A percentile compares a stretch with the other conserved stretches of the same genome.
These are phyloP conservation scores for Rhinogobius similis DNA, from an alignment of 2,113 vertebrate genomes.

Conservation along the genomic window DNA sequence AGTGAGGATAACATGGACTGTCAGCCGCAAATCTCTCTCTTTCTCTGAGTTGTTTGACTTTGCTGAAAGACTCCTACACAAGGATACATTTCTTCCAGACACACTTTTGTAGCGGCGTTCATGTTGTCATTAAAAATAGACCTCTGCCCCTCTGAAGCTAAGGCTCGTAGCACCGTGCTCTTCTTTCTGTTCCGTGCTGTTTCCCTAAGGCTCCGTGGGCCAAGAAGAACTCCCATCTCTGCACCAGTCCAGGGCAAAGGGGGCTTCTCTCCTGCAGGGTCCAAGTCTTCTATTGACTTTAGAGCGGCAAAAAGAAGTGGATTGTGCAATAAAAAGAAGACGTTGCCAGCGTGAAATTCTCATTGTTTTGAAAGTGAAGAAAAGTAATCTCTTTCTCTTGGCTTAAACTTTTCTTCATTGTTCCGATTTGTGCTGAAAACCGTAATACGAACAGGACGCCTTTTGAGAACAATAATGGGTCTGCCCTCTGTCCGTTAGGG, in stretches of 20 bases:
- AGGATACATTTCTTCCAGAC: slow-evolving; percentile 56
- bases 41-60: slow-evolving; percentile 19
- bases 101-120: slow-evolving; percentile 47
- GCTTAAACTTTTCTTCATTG: background rate
- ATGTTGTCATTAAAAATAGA: slow-evolving; percentile 74
- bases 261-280: slow-evolving; percentile 36
- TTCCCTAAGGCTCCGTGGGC: slow-evolving; percentile 46
- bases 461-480: slow-evolving; percentile 23
- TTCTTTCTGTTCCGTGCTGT: slow-evolving; percentile 36
- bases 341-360: background rate
- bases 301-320: slow-evolving; percentile 32
- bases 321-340: slow-evolving; percentile 13
- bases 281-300: slow-evolving; percentile 51
- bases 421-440: slow-evolving; percentile 14
- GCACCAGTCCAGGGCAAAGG: slow-evolving; percentile 47
- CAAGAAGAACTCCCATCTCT: slow-evolving; percentile 39
- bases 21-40: slow-evolving; percentile 27
- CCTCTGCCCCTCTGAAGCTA: slow-evolving; percentile 58
- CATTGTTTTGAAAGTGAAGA: background rate
- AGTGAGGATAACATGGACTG: slow-evolving; percentile 22
- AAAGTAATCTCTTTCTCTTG: background rate
- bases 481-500: slow-evolving; percentile 6
- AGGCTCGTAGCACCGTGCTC: slow-evolving; percentile 49
- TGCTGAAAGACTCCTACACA: slow-evolving; percentile 49
- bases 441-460: slow-evolving; percentile 20